Conservation (phyloP, 2,888 invertebrate genomes). For the Drosophila mimetica region DNA sequence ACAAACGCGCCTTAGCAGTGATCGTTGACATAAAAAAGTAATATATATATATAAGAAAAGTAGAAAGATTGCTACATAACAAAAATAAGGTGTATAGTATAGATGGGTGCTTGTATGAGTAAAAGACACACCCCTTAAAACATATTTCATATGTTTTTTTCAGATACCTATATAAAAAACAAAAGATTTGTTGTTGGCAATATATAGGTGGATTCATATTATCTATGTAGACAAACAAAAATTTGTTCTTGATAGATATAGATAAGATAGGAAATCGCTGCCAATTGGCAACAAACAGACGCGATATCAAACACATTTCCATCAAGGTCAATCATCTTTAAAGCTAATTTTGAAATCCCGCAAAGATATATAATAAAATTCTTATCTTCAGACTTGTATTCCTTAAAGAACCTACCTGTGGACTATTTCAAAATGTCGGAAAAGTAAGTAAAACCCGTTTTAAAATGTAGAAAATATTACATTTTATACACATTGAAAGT, state of each 20-base stretch:
- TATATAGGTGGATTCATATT: not conserved
- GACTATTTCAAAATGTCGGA: slow-evolving; percentile 1
- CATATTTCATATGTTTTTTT: not conserved
- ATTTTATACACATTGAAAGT: slow-evolving; percentile 1
- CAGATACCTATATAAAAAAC: not conserved
- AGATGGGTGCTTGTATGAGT: not conserved
- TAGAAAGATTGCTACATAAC: not conserved
- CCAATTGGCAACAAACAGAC: not conserved
- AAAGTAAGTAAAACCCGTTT: not conserved
- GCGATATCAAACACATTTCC: not conserved
- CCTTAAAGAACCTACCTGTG: not conserved
- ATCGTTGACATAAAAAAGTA: not conserved
- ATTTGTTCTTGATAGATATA: not conserved
- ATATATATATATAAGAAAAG: not conserved
- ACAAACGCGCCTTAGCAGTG: not conserved
- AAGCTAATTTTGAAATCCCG: not conserved
- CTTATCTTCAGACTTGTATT: not conserved
- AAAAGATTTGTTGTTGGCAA: too few relatives aligned
- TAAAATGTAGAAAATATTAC: fast-evolving
- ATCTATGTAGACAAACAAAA: not conserved
- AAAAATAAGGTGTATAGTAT: not conserved
- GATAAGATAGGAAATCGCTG: slow-evolving; percentile 4
- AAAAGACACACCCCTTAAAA: not conserved
- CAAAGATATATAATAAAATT: not conserved
- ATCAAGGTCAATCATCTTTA: not conserved